Evolutionary conservation across 2,797 vertebrate species (phyloP).

Genomic region (Loris lydekkerianus): DNA sequence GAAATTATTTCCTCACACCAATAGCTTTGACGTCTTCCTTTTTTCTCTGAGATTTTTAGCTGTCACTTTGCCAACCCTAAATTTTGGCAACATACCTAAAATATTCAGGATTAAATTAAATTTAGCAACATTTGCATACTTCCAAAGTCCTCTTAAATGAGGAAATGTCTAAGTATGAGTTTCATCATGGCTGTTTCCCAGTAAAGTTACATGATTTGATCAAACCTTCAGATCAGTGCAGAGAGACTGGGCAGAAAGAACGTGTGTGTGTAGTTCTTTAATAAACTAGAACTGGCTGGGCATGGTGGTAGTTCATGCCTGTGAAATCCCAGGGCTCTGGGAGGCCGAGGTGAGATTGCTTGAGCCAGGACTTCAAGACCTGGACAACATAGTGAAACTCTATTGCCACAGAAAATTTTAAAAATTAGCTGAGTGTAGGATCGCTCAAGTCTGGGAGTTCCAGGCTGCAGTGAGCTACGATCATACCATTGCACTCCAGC

Average conservation of each 20-base stretch:
- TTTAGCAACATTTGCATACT: constrained; percentile 41
- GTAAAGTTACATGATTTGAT: constrained; percentile 13
- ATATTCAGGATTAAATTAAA: constrained; percentile 57
- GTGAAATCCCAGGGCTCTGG: background rate
- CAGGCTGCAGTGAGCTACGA: background rate
- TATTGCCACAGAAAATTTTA: background rate
- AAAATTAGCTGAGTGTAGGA: background rate
- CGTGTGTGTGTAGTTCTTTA: constrained; percentile 30
- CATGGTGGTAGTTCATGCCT: background rate
- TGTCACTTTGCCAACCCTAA: constrained; percentile 3
- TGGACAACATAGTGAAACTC: background rate
- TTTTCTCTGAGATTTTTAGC: background rate
- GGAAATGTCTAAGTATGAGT: constrained; percentile 36
- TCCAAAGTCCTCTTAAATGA: constrained; percentile 31
- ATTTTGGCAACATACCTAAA: constrained; percentile 35
- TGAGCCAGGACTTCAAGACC: background rate
- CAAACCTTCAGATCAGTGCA: constrained; percentile 1
- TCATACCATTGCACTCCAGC: background rate
- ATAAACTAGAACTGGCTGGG: background rate
- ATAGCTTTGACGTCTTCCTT: background rate
- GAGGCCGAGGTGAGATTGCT: background rate
- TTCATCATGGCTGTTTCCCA: constrained; percentile 55
- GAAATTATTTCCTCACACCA: background rate
- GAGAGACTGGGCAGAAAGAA: background rate
- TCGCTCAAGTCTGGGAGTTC: background rate